Percentiles rank a stretch among this genome's conserved stretches.
Conservation (phyloP, 2,888 invertebrate genomes). For the Smittia aterrima region DNA sequence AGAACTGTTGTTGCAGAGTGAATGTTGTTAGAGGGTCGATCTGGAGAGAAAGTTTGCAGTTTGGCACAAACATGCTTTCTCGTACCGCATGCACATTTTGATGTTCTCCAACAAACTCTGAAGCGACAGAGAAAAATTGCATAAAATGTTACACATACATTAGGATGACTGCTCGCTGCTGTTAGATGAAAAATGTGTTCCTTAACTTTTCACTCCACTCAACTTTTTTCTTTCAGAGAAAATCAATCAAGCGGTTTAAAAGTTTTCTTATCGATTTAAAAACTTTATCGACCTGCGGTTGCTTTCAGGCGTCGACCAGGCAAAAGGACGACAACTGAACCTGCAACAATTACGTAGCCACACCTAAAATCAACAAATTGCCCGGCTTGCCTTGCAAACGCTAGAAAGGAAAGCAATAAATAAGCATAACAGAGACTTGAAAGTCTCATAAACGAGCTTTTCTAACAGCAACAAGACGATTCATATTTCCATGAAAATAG, state of each 20-base stretch:
- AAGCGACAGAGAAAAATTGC: slow-evolving; percentile 4
- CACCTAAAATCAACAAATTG: slow-evolving; percentile 7
- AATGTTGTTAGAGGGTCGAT: not conserved
- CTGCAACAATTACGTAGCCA: slow-evolving; percentile 10
- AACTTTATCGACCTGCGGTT: not conserved
- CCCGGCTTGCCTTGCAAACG: not conserved
- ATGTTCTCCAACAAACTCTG: not conserved
- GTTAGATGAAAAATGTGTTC: not conserved
- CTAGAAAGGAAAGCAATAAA: slow-evolving; percentile 4
- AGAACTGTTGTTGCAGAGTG: not conserved
- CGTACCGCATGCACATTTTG: slow-evolving; percentile 9
- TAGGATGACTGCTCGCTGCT: not conserved
- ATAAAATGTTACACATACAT: slow-evolving; percentile 13
- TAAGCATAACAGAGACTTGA: not conserved
- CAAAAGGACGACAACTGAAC: not conserved
- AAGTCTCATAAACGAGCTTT: not conserved
- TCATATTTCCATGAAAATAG: slow-evolving; percentile 21
- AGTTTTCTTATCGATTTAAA: not conserved
- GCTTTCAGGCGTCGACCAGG: not conserved
- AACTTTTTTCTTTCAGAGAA: not conserved
- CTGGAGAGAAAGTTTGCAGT: not conserved
- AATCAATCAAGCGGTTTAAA: not conserved
- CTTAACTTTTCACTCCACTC: not conserved
- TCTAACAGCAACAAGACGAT: slow-evolving; percentile 12
- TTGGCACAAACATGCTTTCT: slow-evolving; percentile 18